phyloP scores from a whole-genome alignment of 2,888 invertebrate genomes.

The Dynastes maya region DNA sequence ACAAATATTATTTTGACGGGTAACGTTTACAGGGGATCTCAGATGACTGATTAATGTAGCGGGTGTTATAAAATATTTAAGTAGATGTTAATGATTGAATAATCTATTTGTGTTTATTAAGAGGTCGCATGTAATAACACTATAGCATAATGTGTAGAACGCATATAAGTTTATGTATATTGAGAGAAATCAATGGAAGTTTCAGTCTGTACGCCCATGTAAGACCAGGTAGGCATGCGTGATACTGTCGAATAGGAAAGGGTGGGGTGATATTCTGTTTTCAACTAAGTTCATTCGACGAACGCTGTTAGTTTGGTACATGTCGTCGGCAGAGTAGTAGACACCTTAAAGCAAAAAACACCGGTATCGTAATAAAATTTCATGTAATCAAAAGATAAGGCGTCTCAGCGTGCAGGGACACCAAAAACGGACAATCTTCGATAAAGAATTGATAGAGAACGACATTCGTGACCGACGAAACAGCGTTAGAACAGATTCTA shows the following conservation, averaged over 20 bases:
- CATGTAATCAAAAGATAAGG: conserved; percentile 12
- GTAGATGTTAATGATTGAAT: conserved; percentile 13
- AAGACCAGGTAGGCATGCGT: conserved; percentile 55
- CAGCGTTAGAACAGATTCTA: conserved; percentile 50
- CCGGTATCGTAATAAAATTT: conserved; percentile 35
- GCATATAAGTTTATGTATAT: conserved; percentile 34
- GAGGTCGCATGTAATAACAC: conserved; percentile 1
- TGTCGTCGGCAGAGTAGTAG: conserved; percentile 8
- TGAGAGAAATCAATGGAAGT: conserved; percentile 47
- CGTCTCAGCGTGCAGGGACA: neutral
- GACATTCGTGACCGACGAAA: conserved; percentile 1
- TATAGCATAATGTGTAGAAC: conserved; percentile 6
- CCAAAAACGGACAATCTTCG: neutral
- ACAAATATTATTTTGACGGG: neutral
- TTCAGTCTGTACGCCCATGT: conserved; percentile 55
- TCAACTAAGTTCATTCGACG: conserved; percentile 45
- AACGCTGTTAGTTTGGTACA: conserved; percentile 40
- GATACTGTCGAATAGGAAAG: conserved; percentile 37
- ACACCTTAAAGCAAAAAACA: conserved; percentile 22
- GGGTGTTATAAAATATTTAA: conserved; percentile 1
- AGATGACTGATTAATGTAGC: neutral
- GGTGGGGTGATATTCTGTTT: conserved; percentile 56
- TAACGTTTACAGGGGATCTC: neutral
- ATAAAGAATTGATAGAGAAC: neutral
- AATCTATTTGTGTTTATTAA: conserved; percentile 23